phyloP scores from a whole-genome alignment of 2,113 vertebrate genomes.

The Rhinichthys klamathensis region DNA sequence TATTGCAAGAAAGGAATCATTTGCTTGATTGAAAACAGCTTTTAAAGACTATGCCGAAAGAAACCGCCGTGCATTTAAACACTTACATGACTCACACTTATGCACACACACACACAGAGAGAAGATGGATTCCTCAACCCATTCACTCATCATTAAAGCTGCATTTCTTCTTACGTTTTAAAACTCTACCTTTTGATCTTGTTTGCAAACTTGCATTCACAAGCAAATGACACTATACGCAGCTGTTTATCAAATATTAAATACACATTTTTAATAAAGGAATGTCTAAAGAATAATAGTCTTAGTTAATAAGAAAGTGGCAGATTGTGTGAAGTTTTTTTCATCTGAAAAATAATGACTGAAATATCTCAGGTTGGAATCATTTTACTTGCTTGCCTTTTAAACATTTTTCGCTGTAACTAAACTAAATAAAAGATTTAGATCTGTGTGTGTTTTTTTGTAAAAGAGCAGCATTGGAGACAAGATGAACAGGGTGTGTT shows the following conservation, averaged over 20 bases:
- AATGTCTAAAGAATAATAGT: not conserved
- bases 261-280: not conserved
- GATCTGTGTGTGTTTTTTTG: not conserved
- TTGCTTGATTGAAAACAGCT: conserved; percentile 96
- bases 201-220: not conserved
- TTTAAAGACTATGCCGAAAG: conserved; percentile 84
- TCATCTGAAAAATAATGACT: conserved; percentile 63
- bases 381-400: conserved; percentile 62
- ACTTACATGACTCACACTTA: conserved; percentile 60
- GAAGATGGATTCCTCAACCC: not conserved
- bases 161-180: not conserved
- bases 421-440: not conserved
- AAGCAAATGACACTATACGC: not conserved
- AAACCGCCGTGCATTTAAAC: conserved; percentile 43
- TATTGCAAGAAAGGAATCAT: conserved; percentile 93
- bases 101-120: conserved; percentile 12
- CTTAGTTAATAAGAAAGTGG: not conserved
- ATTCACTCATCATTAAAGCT: conserved; percentile 8
- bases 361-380: conserved; percentile 85
- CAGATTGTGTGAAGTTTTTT: not conserved
- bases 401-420: not conserved
- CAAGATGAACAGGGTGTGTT: conserved; percentile 28
- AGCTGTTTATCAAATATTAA: not conserved
- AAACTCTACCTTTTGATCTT: conserved; percentile 1
- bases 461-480: not conserved